Percentiles rank a stretch among this genome's conserved stretches.
Conservation (phyloP, 2,113 vertebrate species). For the Cebidichthys violaceus region DNA sequence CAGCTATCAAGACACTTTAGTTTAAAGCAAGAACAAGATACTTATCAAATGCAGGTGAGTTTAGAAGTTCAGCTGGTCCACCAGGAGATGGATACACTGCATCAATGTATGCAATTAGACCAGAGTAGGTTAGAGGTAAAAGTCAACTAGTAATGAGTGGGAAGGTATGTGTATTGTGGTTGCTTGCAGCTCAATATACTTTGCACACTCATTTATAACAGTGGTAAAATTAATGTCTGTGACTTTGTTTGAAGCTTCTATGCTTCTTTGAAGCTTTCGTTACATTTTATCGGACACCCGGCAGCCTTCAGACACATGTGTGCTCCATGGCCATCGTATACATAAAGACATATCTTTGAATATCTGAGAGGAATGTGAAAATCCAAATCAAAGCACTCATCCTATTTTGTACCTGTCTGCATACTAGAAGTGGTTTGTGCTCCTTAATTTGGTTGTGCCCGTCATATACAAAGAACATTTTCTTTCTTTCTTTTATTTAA, state of each 20-base stretch:
- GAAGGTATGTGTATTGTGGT: too few relatives aligned
- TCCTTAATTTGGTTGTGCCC: background rate
- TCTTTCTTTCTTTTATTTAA: background rate
- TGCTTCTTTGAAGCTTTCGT: background rate
- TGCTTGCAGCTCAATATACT: background rate
- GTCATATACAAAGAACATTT: background rate
- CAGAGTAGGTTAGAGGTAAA: background rate
- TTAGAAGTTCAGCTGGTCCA: too few relatives aligned
- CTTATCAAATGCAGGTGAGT: too few relatives aligned
- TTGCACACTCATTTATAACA: background rate
- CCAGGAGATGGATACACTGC: too few relatives aligned
- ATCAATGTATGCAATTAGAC: background rate
- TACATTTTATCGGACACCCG: background rate
- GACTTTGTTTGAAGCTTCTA: background rate
- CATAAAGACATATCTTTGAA: background rate
- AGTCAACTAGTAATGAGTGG: too few relatives aligned
- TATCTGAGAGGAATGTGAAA: constrained; percentile 11
- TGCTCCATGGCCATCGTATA: background rate
- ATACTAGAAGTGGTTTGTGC: background rate
- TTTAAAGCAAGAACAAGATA: too few relatives aligned
- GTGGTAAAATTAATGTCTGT: background rate
- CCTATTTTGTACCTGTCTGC: constrained; percentile 6
- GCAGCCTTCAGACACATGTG: background rate
- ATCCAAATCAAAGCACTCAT: constrained; percentile 1
- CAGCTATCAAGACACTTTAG: too few relatives aligned